Conservation (phyloP, 2,888 invertebrate genomes). For the Stramonita haemastoma region DNA sequence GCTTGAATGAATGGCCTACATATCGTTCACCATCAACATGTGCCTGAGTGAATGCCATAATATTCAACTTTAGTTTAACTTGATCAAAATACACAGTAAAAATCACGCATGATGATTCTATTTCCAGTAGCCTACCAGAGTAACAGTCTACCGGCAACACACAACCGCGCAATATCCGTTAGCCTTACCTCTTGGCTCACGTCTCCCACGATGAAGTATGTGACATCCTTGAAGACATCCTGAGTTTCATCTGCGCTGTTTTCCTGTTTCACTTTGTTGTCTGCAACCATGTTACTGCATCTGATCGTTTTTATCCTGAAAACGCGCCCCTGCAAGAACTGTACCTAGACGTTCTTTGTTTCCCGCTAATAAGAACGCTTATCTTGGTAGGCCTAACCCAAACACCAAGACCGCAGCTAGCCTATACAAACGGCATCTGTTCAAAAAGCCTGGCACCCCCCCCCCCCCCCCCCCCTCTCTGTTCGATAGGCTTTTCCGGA, state of each 20-base stretch:
- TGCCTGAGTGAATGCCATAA: too few species aligned
- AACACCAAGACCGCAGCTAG: background rate
- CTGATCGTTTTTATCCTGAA: background rate
- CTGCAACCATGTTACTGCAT: conserved; percentile 32
- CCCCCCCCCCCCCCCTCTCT: too few species aligned
- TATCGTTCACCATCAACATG: too few species aligned
- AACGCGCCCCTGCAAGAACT: conserved; percentile 31
- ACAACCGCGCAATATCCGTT: background rate
- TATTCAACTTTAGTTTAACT: too few species aligned
- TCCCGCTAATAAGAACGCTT: conserved; percentile 37
- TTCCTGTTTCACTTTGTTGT: conserved; percentile 35
- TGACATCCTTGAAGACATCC: conserved; percentile 87
- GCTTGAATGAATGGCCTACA: too few species aligned
- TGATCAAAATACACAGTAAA: too few species aligned
- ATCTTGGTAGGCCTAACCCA: background rate
- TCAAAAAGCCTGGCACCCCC: too few species aligned
- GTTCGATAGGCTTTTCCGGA: too few species aligned
- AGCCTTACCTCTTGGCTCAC: conserved; percentile 83
- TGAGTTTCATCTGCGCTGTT: conserved; percentile 16
- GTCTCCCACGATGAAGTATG: conserved; percentile 79
- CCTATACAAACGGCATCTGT: conserved; percentile 7
- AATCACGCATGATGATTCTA: too few species aligned
- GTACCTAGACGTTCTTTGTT: conserved; percentile 20
- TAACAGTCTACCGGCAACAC: background rate
- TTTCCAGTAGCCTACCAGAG: too few species aligned